Evolutionary conservation across 1,140 invertebrate genomes (phyloP), one percentile per base, ranked within the genome.

Genomic region (Drosophila insularis): DNA sequence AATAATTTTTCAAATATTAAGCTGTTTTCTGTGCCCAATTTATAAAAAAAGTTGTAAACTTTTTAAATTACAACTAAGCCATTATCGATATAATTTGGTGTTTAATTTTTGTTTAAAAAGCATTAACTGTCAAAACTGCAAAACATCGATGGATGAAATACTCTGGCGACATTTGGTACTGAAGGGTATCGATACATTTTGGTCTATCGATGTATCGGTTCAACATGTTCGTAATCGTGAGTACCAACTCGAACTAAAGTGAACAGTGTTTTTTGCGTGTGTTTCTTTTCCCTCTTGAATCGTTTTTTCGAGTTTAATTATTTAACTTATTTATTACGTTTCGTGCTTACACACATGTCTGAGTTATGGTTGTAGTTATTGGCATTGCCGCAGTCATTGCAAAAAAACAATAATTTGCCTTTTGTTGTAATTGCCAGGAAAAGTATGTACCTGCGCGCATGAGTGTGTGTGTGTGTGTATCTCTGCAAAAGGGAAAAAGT

Each of bases 301-400:
- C 50, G 32, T 37, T 61, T 75, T 75, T 23, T 89, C 80, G 80
- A 89, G 84, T 80, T 84, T 78, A 89, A 89, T 89, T 89, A 87
- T 87, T 84, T 89, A 73, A 78, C 73, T 89, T 89, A 89, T 89
- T 27, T 78, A 89, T 89, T 89, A 89, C 84, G 84, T 89, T 89
- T 58, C 74, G 80, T 75, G 69, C 58, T 61, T 50, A 59, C 43
- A 59, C 62, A 60, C 73, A 58, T 70, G 32, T 60, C 39, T 46
- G 31, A 61, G 70, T 31, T 66, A 65, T 56, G 68, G 81, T 39
- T 60, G 31, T 43, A 64, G 55, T 63, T 46, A 50, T 67, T 78
- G 55, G 46, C 46, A 60, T 53, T 46, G 50, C 32, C 31, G 54
- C 56, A 68, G 64, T 50, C 55, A 65, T 65, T 64, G 32, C 53